These are phyloP conservation scores for Apaloderma vittatum DNA, from an alignment of 2,113 vertebrate genomes.

Conservation along the genomic window DNA sequence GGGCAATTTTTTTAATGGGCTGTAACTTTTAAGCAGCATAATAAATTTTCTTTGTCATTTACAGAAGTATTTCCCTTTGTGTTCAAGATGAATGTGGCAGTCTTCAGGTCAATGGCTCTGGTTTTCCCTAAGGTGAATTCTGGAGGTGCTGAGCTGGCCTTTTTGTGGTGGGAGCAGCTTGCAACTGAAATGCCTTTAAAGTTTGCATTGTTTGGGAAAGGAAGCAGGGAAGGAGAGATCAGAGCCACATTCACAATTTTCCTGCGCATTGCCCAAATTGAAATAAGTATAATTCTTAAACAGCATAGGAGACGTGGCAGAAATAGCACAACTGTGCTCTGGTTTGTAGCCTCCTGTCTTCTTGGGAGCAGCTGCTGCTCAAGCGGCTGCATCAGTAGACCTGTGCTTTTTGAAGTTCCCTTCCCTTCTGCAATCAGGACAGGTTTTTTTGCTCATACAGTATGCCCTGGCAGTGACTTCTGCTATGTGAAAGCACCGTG, in stretches of 20 bases:
- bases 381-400: not conserved
- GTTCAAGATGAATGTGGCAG: not conserved
- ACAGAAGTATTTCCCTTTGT: constrained; percentile 34
- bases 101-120: constrained; percentile 17
- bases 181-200: not conserved
- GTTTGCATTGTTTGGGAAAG: not conserved
- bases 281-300: not conserved
- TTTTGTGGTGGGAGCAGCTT: not conserved
- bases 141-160: constrained; percentile 2
- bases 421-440: not conserved
- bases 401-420: not conserved
- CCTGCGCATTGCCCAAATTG: not conserved
- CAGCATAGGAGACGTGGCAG: not conserved
- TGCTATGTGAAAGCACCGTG: rapidly evolving
- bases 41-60: constrained; percentile 48
- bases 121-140: constrained; percentile 23
- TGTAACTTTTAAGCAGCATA: constrained; percentile 38
- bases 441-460: not conserved
- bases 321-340: not conserved
- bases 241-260: not conserved
- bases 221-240: not conserved
- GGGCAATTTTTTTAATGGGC: constrained; percentile 52
- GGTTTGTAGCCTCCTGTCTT: not conserved
- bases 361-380: constrained; percentile 12
- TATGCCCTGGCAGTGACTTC: not conserved